Evolutionary conservation across 2,797 vertebrate species (phyloP), one percentile per base, ranked within the genome.

Genomic region (Chelidonichthys spinosus): DNA sequence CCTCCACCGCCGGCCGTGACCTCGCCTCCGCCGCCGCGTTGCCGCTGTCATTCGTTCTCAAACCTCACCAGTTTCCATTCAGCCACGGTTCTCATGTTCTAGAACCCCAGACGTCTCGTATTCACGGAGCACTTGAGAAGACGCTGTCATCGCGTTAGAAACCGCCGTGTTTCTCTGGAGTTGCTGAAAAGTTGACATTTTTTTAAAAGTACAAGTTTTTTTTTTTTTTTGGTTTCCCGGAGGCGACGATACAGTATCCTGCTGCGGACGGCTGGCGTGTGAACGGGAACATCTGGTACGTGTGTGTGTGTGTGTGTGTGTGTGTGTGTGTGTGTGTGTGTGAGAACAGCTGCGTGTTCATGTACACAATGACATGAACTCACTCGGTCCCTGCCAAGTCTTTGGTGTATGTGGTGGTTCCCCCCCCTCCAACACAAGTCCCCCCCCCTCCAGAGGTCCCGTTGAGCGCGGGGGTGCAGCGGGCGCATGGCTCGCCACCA

Each of bases 201-300:
- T 89, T 80, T 80, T 70, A 47, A 74, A 85, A 85, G 85, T 72
- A 40, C 60, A 59, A 80, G 76, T 54, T 73, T 87, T 82, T 66
- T 73, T 87, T 82, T 66, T 25, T 25, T 25, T 25, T 25, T 25
- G 25, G 25, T 25, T 47, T 15, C 68, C 87, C 85, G 72, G 17
- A 42, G 76, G 90, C 85, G 4, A 69, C 84, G 83, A 87, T 78
- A 89, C 65, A 43, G 66, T 74, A 87, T 89, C 89, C 90, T 83
- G 84, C 88, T 83, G 80, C 74, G 78, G 81, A 72, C 58, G 77
- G 75, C 75, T 71, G 73, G 66, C 86, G 81, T 80, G 78, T 85
- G 88, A 91, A 86, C 79, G 74, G 77, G 88, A 91, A 91, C 90
- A 91, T 92, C 86, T 90, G 88, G 84, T 72, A 32, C 32, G 42